phyloP scores from a whole-genome alignment of 2,113 vertebrate species.

The Spheniscus mendiculus region DNA sequence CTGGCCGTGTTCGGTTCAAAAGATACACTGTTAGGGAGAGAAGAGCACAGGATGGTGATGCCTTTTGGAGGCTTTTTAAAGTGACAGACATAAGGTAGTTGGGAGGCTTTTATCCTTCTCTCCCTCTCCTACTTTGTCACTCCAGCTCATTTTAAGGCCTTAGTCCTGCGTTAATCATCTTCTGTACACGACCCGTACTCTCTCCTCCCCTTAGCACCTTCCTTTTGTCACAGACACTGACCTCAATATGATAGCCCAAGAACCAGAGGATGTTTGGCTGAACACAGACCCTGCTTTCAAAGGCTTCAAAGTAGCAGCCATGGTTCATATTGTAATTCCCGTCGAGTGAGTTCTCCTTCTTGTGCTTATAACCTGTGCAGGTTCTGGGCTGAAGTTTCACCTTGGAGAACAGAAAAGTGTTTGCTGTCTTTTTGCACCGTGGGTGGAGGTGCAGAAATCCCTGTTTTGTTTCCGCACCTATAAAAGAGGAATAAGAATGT shows the following conservation, averaged over 20 bases:
- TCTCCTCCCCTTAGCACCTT: not conserved
- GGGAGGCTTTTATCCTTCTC: not conserved
- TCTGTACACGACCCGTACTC: not conserved
- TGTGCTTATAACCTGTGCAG: not conserved
- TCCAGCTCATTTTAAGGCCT: not conserved
- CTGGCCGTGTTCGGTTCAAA: accelerated
- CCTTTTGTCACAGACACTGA: not conserved
- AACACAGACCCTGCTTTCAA: not conserved
- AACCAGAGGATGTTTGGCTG: not conserved
- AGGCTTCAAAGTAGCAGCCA: not conserved
- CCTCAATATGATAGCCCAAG: not conserved
- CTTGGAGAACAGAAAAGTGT: not conserved
- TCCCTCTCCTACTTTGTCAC: not conserved
- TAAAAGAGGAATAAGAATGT: not conserved
- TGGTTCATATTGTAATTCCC: not conserved
- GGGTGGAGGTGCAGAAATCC: not conserved
- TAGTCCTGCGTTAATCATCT: not conserved
- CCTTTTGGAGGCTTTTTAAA: not conserved
- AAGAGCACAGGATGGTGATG: not conserved
- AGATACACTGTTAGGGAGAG: accelerated
- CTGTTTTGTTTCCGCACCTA: not conserved
- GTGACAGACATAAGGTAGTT: not conserved
- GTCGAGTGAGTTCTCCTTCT: not conserved
- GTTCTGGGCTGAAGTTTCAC: not conserved
- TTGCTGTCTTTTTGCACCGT: not conserved